A percentile compares a stretch with the other conserved stretches of the same genome.
Evolutionary conservation across 2,888 invertebrate species (phyloP).

Genomic region (Thymelicus acteon): DNA sequence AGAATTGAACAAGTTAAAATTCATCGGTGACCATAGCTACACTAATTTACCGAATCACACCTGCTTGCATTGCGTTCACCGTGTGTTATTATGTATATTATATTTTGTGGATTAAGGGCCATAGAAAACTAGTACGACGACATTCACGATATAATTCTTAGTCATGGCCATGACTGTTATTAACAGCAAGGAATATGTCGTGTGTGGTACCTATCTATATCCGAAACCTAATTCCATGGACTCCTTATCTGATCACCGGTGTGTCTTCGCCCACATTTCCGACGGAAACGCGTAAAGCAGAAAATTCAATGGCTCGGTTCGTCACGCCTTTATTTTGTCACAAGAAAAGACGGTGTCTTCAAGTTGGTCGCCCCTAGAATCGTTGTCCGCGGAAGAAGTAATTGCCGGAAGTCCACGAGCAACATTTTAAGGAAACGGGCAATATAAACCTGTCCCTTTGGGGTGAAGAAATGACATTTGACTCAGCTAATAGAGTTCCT

Average conservation of each 20-base stretch:
- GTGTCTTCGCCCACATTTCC: conserved; percentile 73
- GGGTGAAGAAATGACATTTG: conserved; percentile 81
- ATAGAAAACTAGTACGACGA: not conserved
- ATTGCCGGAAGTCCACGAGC: conserved; percentile 77
- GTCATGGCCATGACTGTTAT: no score
- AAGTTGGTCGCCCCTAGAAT: conserved; percentile 61
- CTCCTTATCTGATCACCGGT: conserved; percentile 48
- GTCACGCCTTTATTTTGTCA: conserved; percentile 69
- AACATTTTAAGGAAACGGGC: conserved; percentile 68
- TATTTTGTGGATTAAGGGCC: not conserved
- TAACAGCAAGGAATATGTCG: not conserved
- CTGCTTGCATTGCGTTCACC: conserved; percentile 54
- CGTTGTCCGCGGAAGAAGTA: conserved; percentile 72
- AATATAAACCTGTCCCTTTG: conserved; percentile 61
- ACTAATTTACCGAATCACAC: conserved; percentile 73
- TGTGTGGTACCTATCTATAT: not conserved
- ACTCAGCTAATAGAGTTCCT: conserved; percentile 77
- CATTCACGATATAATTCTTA: no score
- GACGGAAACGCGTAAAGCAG: conserved; percentile 67
- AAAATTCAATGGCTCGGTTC: conserved; percentile 59
- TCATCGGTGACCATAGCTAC: conserved; percentile 54
- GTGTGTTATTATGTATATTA: not conserved
- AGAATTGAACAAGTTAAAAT: conserved; percentile 68
- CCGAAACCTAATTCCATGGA: conserved; percentile 5
- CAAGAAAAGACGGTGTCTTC: conserved; percentile 66